A percentile compares a stretch with the other conserved stretches of the same genome.
Conservation (phyloP, 2,888 invertebrate genomes). For the Cyclophora albipunctata region DNA sequence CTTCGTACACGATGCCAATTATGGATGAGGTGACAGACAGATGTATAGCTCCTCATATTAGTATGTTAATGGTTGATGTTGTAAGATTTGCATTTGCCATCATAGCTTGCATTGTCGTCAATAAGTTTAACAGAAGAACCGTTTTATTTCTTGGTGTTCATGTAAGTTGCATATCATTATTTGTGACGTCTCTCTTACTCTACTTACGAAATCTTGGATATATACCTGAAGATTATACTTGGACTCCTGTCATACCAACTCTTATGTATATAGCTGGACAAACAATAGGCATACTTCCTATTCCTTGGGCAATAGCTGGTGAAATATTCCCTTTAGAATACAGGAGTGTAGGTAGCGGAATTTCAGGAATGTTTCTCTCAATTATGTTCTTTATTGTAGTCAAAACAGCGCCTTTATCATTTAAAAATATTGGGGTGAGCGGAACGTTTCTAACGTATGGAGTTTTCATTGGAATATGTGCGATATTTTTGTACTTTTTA, state of each 20-base stretch:
- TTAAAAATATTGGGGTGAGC: slow-evolving; percentile 66
- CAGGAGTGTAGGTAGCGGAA: slow-evolving; percentile 79
- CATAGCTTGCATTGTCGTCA: slow-evolving; percentile 76
- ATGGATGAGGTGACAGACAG: slow-evolving; percentile 76
- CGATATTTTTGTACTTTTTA: slow-evolving; percentile 72
- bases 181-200: slow-evolving; percentile 60
- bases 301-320: slow-evolving; percentile 84
- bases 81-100: slow-evolving; percentile 77
- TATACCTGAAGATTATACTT: slow-evolving; percentile 46
- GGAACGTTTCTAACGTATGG: slow-evolving; percentile 79
- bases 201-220: slow-evolving; percentile 51
- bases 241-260: slow-evolving; percentile 67
- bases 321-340: slow-evolving; percentile 79
- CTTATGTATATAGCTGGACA: slow-evolving; percentile 75
- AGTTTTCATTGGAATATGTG: slow-evolving; percentile 69
- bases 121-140: slow-evolving; percentile 75
- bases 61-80: slow-evolving; percentile 79
- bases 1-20: slow-evolving; percentile 80
- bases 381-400: slow-evolving; percentile 79
- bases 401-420: slow-evolving; percentile 77
- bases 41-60: slow-evolving; percentile 75
- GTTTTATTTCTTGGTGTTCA: slow-evolving; percentile 76
- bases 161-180: slow-evolving; percentile 74
- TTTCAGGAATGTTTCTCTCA: slow-evolving; percentile 78
- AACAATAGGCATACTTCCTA: slow-evolving; percentile 76